Conservation (phyloP, 2,888 invertebrate species). For the Spodoptera picta region DNA sequence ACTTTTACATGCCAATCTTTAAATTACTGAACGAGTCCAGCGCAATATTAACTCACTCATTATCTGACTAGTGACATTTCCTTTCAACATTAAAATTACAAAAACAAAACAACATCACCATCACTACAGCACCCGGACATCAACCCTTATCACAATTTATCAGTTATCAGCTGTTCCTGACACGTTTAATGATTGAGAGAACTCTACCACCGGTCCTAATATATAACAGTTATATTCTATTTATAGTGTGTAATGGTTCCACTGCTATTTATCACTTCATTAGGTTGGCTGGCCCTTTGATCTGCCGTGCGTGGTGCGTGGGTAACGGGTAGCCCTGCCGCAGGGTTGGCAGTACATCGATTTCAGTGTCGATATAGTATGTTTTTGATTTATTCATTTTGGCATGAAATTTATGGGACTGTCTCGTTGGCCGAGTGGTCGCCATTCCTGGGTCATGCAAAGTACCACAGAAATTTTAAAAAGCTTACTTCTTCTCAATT, state of each 20-base stretch:
- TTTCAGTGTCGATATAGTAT: not conserved
- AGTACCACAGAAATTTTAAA: too few species aligned
- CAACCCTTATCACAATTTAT: not conserved
- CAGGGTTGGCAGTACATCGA: conserved; percentile 48
- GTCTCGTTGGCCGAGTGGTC: too few species aligned
- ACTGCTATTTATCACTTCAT: conserved; percentile 69
- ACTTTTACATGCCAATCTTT: too few species aligned
- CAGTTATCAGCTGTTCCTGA: conserved; percentile 7
- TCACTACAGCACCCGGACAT: not conserved
- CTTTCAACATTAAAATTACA: too few species aligned
- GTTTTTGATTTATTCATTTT: not conserved
- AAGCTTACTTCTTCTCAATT: too few species aligned
- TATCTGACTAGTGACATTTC: too few species aligned
- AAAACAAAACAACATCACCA: too few species aligned
- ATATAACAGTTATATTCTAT: conserved; percentile 51
- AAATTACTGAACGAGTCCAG: too few species aligned
- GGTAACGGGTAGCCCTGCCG: conserved; percentile 36
- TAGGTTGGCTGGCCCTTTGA: conserved; percentile 66
- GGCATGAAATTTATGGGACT: not conserved
- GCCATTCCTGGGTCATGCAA: too few species aligned
- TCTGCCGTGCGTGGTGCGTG: conserved; percentile 51
- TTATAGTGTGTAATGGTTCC: conserved; percentile 52
- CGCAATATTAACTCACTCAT: too few species aligned
- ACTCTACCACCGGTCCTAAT: conserved; percentile 17
- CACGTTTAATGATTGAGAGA: conserved; percentile 25